phyloP scores from a whole-genome alignment of 2,797 vertebrate species.

The Ispidina picta region DNA sequence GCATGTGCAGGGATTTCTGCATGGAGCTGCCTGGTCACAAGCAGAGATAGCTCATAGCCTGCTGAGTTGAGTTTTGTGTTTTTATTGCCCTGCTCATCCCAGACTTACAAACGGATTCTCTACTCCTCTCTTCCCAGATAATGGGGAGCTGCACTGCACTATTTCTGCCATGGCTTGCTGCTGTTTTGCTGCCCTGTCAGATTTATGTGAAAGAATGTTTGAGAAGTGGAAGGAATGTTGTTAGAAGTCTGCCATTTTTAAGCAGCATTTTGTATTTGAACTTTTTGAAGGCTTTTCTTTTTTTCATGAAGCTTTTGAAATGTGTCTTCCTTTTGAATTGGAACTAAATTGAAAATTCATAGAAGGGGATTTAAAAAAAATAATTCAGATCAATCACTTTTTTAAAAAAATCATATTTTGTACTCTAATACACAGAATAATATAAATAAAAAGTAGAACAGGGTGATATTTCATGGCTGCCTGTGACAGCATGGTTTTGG shows the following conservation, averaged over 20 bases:
- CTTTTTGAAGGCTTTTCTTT: background rate
- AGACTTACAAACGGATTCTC: background rate
- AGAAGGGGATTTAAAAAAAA: background rate
- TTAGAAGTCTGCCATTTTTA: background rate
- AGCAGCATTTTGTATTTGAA: background rate
- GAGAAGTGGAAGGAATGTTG: background rate
- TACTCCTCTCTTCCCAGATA: conserved; percentile 15
- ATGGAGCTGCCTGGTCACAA: background rate
- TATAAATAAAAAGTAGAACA: conserved; percentile 55
- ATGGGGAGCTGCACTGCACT: background rate
- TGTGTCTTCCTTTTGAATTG: conserved; percentile 16
- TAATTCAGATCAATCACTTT: conserved; percentile 14
- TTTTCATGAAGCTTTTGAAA: background rate
- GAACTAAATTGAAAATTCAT: conserved; percentile 31
- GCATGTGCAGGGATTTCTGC: background rate
- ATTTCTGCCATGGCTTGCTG: conserved; percentile 23
- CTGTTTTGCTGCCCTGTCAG: conserved; percentile 32
- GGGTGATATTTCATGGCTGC: conserved; percentile 37
- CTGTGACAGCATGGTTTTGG: conserved; percentile 40
- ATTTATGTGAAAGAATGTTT: conserved; percentile 34
- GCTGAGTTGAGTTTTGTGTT: background rate
- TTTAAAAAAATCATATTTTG: conserved; percentile 25
- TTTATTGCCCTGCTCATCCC: background rate
- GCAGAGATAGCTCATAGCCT: background rate
- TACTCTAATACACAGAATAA: conserved; percentile 23